phyloP scores from a whole-genome alignment of 1,140 invertebrate species.

The Temnothorax curvispinosus region DNA sequence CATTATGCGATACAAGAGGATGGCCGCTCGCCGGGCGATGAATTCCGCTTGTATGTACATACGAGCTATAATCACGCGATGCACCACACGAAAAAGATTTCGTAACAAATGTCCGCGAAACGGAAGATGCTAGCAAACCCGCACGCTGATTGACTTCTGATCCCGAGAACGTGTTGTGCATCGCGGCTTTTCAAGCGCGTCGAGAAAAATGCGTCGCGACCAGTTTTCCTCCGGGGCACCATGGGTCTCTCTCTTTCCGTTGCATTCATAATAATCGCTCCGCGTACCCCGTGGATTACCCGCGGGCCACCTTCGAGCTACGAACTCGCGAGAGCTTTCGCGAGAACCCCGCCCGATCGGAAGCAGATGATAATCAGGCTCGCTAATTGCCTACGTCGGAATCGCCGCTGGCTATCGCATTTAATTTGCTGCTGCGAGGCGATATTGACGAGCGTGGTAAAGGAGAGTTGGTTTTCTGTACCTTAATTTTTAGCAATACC shows the following conservation, averaged over 20 bases:
- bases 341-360: background rate
- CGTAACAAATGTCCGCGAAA: slow-evolving; percentile 31
- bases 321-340: background rate
- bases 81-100: slow-evolving; percentile 14
- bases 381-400: background rate
- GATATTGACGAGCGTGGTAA: background rate
- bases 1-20: background rate
- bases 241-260: background rate
- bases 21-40: background rate
- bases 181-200: background rate
- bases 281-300: background rate
- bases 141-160: slow-evolving; percentile 26
- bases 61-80: slow-evolving; percentile 1
- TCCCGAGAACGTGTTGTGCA: slow-evolving; percentile 15
- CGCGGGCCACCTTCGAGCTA: background rate
- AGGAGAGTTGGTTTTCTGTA: background rate
- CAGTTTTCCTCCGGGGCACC: background rate
- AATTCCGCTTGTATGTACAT: background rate
- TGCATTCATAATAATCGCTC: slow-evolving; percentile 33
- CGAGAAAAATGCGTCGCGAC: slow-evolving; percentile 1
- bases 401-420: background rate
- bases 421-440: slow-evolving; percentile 10
- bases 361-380: slow-evolving; percentile 21
- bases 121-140: background rate
- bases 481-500: background rate